Evolutionary conservation across 2,888 invertebrate genomes (phyloP), one percentile per base, ranked within the genome.

Genomic region (Pseudococcus viburni): DNA sequence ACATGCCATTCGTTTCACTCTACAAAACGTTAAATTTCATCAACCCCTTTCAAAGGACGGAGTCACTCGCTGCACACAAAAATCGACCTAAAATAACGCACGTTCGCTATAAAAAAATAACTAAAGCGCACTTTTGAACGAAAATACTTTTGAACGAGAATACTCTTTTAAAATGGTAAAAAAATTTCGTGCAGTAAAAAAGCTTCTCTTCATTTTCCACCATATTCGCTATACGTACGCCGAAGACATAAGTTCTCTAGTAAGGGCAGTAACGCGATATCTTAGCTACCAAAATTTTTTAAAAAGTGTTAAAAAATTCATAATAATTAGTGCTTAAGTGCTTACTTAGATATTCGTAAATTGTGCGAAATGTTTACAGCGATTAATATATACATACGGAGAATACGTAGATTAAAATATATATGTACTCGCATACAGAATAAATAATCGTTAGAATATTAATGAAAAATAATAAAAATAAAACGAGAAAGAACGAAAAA

Each of bases 361-460:
- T 86, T 86, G 86, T 86, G 86, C 86, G 68, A 86, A 59, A 86
- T 46, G 86, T 86, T 68, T 86, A 86, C 86, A 86, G 86, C 86
- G 86, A 86, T 64, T 64, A 64, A 26, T 59, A 86, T 86, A 42
- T 86, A 86, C 68, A 86, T 86, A 64, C 86, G 59, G 80, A 83
- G 80, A 86, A 86, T 59, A 85, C 84, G 84, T 59, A 59, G 59
- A 55, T 26, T 85, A 85, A 51, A 85, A 85, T 55, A 55, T 55
- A 85, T 84, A 42, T 42, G 42, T 42, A 48, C 46, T 85, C 84
- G 55, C 46, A 51, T 85, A 42, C 42, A 85, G 48, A 51, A 85
- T 59, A 59, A 39, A 59, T 85, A 55, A 55, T 85, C 59, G 80
- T 85, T 85, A 85, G 33, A 51, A 51, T 59, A 85, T 22, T 59